These are phyloP conservation scores for Opisthocomus hoazin DNA, from an alignment of 2,113 vertebrate species.

Conservation along the genomic window DNA sequence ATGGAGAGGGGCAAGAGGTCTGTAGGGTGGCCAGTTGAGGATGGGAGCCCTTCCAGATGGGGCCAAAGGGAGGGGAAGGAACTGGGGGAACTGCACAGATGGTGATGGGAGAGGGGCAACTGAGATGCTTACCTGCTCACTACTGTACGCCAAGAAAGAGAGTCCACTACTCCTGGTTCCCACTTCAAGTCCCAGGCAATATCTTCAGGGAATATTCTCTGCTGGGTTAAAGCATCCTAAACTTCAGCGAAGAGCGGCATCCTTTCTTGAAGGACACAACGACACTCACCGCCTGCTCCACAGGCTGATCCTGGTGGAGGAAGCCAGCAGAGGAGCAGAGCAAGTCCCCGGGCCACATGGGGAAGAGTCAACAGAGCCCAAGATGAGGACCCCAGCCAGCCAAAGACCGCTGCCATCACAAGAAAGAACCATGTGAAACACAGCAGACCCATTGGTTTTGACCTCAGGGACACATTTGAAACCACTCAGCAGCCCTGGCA, in stretches of 20 bases:
- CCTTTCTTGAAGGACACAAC: background rate
- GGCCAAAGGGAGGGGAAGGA: background rate
- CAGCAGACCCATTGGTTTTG: accelerated
- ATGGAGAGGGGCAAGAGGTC: background rate
- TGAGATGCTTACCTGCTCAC: background rate
- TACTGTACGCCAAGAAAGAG: background rate
- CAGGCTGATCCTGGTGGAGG: background rate
- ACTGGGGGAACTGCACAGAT: background rate
- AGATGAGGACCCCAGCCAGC: background rate
- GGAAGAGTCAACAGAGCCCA: background rate
- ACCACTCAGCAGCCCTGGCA: background rate
- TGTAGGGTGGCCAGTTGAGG: background rate
- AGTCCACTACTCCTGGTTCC: accelerated
- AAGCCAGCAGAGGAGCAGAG: background rate
- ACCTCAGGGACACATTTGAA: background rate
- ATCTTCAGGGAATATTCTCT: background rate
- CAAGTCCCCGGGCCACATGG: accelerated
- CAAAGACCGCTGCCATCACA: background rate
- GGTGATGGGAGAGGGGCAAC: background rate
- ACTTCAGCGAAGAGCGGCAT: background rate
- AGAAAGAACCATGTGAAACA: accelerated
- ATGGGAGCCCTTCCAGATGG: background rate
- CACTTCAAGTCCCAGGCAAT: background rate
- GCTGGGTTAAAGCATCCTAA: background rate
- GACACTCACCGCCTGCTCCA: background rate